Conservation (phyloP, 2,113 vertebrate species). For the Pungitius pungitius region DNA sequence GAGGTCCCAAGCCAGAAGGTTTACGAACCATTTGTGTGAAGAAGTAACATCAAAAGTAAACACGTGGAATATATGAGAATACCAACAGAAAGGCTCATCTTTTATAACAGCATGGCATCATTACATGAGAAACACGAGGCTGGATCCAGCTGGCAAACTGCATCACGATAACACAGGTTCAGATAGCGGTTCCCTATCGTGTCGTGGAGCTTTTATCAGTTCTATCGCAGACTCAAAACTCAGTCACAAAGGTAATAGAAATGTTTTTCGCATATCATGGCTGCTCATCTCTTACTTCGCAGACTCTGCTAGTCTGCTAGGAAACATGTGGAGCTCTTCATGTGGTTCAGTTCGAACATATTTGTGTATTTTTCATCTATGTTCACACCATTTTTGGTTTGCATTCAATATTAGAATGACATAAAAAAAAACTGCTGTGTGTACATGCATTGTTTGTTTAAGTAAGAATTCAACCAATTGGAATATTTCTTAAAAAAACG, state of each 20-base stretch:
- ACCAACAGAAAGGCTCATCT: constrained; percentile 21
- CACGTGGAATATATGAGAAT: not conserved
- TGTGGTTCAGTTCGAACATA: not conserved
- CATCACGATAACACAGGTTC: constrained; percentile 23
- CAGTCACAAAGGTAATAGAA: constrained; percentile 28
- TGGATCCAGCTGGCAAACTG: constrained; percentile 34
- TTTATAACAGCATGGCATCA: constrained; percentile 16
- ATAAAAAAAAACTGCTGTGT: too few species aligned
- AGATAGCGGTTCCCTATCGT: constrained; percentile 44
- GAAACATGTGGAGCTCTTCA: not conserved
- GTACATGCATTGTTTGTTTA: too few species aligned
- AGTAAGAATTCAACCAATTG: too few species aligned
- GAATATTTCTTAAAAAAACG: too few species aligned
- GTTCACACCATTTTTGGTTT: too few species aligned
- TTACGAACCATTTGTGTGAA: not conserved
- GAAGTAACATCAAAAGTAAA: not conserved
- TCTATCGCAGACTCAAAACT: constrained; percentile 18
- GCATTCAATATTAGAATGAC: too few species aligned
- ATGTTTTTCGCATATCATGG: constrained; percentile 5
- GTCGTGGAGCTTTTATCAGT: constrained; percentile 35
- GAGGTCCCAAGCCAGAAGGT: not conserved
- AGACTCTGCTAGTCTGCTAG: not conserved
- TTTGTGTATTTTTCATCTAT: not conserved
- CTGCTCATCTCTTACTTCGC: constrained; percentile 13
- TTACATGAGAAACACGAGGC: constrained; percentile 14